These are phyloP conservation scores for Dendropsophus ebraccatus DNA, from an alignment of 2,113 vertebrate genomes.

Conservation along the genomic window DNA sequence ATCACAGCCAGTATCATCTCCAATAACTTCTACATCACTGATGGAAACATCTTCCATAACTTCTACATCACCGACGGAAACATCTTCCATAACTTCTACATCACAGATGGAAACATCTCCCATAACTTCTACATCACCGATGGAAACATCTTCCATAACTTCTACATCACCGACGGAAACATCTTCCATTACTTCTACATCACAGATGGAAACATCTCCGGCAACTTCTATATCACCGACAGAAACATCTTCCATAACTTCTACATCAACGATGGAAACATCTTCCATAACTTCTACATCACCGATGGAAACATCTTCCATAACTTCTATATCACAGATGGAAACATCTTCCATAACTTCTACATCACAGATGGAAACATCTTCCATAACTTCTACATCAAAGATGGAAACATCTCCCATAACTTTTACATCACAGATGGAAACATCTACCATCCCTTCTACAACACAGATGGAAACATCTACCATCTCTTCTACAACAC, in stretches of 20 bases:
- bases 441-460: not conserved
- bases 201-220: no score
- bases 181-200: not conserved
- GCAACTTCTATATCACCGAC: no score
- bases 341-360: no score
- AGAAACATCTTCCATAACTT: no score
- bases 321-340: no score
- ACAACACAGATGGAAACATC: no score
- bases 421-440: not conserved
- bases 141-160: not conserved
- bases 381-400: not conserved
- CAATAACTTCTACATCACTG: not conserved
- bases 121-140: not conserved
- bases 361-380: not conserved
- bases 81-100: not conserved
- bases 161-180: not conserved
- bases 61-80: not conserved
- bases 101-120: not conserved
- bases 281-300: no score
- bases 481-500: no score
- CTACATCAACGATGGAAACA: no score
- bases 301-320: no score
- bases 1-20: not conserved
- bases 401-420: not conserved
- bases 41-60: not conserved